Conservation (phyloP, 2,888 invertebrate genomes). For the Chalcosyrphus nemorum region DNA sequence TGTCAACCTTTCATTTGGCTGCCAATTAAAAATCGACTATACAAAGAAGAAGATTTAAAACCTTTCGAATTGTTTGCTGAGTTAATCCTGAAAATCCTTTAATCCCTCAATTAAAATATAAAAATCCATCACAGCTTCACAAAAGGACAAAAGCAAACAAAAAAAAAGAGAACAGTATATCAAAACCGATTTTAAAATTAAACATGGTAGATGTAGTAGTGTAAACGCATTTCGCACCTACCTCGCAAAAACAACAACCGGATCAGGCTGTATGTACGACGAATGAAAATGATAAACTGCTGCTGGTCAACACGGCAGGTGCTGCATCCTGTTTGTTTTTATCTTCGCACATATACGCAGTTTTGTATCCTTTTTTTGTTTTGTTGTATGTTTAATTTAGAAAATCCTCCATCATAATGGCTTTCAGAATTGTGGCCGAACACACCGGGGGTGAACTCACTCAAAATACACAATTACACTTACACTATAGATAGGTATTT, state of each 20-base stretch:
- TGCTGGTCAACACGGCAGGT: slow-evolving; percentile 16
- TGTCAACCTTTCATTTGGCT: too few relatives aligned
- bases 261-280: slow-evolving; percentile 19
- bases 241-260: slow-evolving; percentile 42
- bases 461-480: slow-evolving; percentile 3
- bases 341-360: slow-evolving; percentile 18
- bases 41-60: neutral
- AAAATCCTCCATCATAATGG: slow-evolving; percentile 33
- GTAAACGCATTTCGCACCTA: slow-evolving; percentile 39
- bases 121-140: neutral
- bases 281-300: slow-evolving; percentile 51
- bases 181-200: slow-evolving; percentile 27
- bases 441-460: neutral
- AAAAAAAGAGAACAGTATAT: neutral
- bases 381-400: slow-evolving; percentile 44
- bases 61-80: neutral
- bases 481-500: too few relatives aligned
- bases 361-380: slow-evolving; percentile 53
- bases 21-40: too few relatives aligned
- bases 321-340: slow-evolving; percentile 48
- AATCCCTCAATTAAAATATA: neutral
- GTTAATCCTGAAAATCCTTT: neutral
- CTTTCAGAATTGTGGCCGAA: neutral
- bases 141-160: neutral
- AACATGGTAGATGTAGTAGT: too few relatives aligned